phyloP scores from a whole-genome alignment of 1,140 invertebrate genomes.

The Zaprionus tsacasi region DNA sequence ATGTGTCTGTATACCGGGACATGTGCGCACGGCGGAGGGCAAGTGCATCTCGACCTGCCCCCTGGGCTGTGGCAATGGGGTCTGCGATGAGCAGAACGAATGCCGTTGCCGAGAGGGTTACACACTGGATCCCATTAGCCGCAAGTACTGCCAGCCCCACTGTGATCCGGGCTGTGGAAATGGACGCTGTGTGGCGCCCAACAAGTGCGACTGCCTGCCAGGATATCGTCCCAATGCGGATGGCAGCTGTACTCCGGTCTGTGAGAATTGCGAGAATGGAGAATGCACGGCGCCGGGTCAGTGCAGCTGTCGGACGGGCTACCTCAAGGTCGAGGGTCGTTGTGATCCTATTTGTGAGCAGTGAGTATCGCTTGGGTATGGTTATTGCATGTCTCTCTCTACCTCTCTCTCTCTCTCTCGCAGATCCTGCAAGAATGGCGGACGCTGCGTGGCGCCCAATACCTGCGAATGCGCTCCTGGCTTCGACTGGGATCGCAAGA shows the following conservation, averaged over 20 bases:
- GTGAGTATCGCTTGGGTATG: conserved; percentile 45
- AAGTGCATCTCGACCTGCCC: conserved; percentile 83
- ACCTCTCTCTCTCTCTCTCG: neutral
- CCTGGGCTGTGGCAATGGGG: conserved; percentile 84
- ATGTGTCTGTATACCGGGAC: conserved; percentile 86
- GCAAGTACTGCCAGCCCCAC: conserved; percentile 85
- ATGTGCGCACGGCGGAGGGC: conserved; percentile 84
- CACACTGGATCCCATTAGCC: conserved; percentile 85
- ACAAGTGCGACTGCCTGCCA: conserved; percentile 85
- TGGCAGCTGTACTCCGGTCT: conserved; percentile 84
- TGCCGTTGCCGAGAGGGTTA: conserved; percentile 88
- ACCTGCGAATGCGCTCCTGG: conserved; percentile 84
- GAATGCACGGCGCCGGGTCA: conserved; percentile 85
- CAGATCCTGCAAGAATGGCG: conserved; percentile 85
- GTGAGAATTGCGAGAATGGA: conserved; percentile 84
- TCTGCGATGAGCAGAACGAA: conserved; percentile 84
- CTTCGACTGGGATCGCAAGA: conserved; percentile 75
- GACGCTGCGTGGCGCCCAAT: conserved; percentile 85
- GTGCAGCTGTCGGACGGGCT: conserved; percentile 85
- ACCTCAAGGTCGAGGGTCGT: conserved; percentile 79
- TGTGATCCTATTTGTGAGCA: conserved; percentile 85
- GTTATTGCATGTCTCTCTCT: neutral
- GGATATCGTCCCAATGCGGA: conserved; percentile 80
- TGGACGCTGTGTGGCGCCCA: conserved; percentile 86
- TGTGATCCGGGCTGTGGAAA: conserved; percentile 86